Conservation (phyloP, 2,113 vertebrate genomes). For the Apodemus sylvaticus region DNA sequence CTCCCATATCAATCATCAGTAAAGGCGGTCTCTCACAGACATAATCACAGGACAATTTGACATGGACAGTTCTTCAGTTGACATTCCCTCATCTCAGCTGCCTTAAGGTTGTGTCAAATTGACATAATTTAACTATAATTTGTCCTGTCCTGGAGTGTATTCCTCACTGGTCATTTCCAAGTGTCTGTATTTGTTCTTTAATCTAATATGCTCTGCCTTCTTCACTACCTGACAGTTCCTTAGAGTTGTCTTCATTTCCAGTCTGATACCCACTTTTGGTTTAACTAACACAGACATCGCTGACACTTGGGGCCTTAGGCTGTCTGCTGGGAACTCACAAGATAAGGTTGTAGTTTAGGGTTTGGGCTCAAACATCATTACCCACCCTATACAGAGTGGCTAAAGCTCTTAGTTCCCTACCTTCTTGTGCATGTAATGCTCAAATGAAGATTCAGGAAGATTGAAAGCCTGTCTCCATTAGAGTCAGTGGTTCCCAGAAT, state of each 20-base stretch:
- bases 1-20: not conserved
- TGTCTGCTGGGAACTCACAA: not conserved
- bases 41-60: too few relatives aligned
- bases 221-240: not conserved
- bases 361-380: not conserved
- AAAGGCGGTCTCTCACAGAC: not conserved
- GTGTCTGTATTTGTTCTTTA: not conserved
- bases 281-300: not conserved
- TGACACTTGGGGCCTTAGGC: accelerated
- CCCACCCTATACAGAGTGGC: not conserved
- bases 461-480: not conserved
- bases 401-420: not conserved
- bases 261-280: not conserved
- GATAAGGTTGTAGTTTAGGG: not conserved
- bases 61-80: not conserved
- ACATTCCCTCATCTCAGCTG: not conserved
- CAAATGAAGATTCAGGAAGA: not conserved
- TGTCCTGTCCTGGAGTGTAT: not conserved
- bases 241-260: not conserved
- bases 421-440: not conserved
- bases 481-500: not conserved
- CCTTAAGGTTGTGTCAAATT: not conserved
- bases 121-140: not conserved
- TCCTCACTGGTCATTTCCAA: not conserved
- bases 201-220: not conserved